A percentile compares a stretch with the other conserved stretches of the same genome.
These are phyloP conservation scores for Ascaphus truei DNA, from an alignment of 2,113 vertebrate species.

Conservation along the genomic window DNA sequence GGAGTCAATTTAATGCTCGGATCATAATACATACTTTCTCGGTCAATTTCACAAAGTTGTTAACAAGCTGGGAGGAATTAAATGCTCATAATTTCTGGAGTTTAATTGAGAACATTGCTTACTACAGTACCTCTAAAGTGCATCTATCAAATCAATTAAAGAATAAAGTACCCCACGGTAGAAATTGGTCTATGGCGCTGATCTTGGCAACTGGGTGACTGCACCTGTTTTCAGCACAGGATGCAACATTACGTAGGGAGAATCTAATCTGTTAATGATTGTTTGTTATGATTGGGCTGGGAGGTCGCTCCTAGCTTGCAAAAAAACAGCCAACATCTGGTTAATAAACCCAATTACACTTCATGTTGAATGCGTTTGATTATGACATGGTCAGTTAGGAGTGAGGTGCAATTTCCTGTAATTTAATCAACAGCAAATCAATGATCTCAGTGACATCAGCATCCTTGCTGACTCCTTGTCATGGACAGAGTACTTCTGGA, in stretches of 20 bases:
- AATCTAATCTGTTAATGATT: constrained; percentile 31
- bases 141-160: constrained; percentile 22
- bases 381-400: constrained; percentile 19
- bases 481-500: neutral
- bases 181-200: neutral
- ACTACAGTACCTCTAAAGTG: too few species aligned
- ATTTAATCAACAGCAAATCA: constrained; percentile 20
- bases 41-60: neutral
- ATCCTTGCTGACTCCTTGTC: neutral
- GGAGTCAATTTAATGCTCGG: neutral
- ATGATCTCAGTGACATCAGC: constrained; percentile 19
- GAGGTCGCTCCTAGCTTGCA: constrained; percentile 19
- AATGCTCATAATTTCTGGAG: neutral
- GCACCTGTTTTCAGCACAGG: constrained; percentile 20
- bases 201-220: neutral
- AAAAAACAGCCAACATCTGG: constrained; percentile 24
- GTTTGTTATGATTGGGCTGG: constrained; percentile 21
- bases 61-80: neutral
- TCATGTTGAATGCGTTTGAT: constrained; percentile 7
- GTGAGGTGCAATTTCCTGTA: constrained; percentile 27
- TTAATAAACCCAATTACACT: constrained; percentile 21
- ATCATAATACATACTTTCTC: neutral
- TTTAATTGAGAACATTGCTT: constrained; percentile 11
- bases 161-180: neutral
- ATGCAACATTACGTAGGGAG: constrained; percentile 4